Percentiles rank a stretch among this genome's conserved stretches.
These are phyloP conservation scores for Tetramorium parvispinum DNA, from an alignment of 1,140 invertebrate genomes.

Conservation along the genomic window DNA sequence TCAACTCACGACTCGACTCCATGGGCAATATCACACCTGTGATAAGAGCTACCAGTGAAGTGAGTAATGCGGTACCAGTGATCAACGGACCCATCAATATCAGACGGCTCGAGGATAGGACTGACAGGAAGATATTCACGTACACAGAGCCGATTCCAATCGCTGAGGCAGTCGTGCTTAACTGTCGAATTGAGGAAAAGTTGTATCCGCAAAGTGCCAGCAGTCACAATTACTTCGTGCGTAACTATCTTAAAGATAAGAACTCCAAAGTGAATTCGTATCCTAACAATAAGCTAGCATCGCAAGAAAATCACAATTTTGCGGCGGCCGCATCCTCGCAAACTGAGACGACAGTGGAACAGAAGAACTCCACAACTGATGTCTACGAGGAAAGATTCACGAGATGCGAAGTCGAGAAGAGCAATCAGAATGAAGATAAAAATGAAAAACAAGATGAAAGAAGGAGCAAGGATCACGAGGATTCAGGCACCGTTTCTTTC, in stretches of 20 bases:
- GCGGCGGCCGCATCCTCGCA: background rate
- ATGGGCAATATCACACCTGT: slow-evolving; percentile 81
- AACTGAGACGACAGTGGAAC: background rate
- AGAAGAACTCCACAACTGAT: background rate
- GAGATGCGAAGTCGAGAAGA: background rate
- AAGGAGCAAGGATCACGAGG: background rate
- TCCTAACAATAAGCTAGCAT: background rate
- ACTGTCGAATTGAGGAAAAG: slow-evolving; percentile 84
- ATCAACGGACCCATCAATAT: slow-evolving; percentile 82
- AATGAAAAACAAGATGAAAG: background rate
- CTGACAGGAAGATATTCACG: slow-evolving; percentile 77
- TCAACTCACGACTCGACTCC: slow-evolving; percentile 79
- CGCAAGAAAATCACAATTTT: background rate
- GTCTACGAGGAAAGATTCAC: background rate
- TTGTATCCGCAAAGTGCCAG: slow-evolving; percentile 77
- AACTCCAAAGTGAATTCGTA: slow-evolving; percentile 31
- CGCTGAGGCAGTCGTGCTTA: slow-evolving; percentile 81
- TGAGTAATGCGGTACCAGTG: slow-evolving; percentile 83
- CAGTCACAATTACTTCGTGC: slow-evolving; percentile 74
- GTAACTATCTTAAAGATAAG: slow-evolving; percentile 67
- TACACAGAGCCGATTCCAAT: slow-evolving; percentile 82
- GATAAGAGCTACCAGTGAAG: slow-evolving; percentile 80
- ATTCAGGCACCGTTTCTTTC: background rate
- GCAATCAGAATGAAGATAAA: background rate
- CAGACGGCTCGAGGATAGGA: slow-evolving; percentile 68